These are phyloP conservation scores for Pavo muticus DNA, from an alignment of 2,113 vertebrate genomes.

Conservation along the genomic window DNA sequence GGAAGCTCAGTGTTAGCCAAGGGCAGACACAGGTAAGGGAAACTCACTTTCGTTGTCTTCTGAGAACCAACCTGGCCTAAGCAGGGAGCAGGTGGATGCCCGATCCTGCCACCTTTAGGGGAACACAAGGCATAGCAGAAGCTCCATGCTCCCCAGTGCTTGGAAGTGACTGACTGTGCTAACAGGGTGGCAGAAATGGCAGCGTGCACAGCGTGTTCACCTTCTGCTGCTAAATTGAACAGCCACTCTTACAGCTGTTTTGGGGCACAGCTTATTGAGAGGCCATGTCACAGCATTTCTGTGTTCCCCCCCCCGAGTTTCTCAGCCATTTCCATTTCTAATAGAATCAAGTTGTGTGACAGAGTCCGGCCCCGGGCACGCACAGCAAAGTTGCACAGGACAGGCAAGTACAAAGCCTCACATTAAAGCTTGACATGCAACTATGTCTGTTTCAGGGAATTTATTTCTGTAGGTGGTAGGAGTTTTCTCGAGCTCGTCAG, in stretches of 20 bases:
- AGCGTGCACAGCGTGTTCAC: neutral
- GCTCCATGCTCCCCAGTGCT: neutral
- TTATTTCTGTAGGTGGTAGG: neutral
- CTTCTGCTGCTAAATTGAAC: neutral
- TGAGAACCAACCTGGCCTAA: neutral
- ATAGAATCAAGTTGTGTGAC: neutral
- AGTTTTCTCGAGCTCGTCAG: neutral
- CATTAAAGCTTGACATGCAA: neutral
- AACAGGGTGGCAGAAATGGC: neutral
- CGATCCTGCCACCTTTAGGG: neutral
- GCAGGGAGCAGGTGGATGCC: neutral
- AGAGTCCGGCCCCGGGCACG: neutral
- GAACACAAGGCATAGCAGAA: neutral
- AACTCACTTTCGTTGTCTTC: neutral
- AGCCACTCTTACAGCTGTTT: neutral
- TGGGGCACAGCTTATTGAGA: neutral
- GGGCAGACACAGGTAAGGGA: accelerated
- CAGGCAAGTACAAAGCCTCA: neutral
- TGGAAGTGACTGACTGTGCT: neutral
- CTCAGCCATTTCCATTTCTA: neutral
- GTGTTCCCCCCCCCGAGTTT: neutral
- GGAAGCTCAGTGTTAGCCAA: neutral
- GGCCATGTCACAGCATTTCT: neutral
- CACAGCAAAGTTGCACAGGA: neutral
- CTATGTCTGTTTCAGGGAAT: neutral